These are phyloP conservation scores for Tetanocera ferruginea DNA, from an alignment of 2,888 invertebrate species.

Conservation along the genomic window DNA sequence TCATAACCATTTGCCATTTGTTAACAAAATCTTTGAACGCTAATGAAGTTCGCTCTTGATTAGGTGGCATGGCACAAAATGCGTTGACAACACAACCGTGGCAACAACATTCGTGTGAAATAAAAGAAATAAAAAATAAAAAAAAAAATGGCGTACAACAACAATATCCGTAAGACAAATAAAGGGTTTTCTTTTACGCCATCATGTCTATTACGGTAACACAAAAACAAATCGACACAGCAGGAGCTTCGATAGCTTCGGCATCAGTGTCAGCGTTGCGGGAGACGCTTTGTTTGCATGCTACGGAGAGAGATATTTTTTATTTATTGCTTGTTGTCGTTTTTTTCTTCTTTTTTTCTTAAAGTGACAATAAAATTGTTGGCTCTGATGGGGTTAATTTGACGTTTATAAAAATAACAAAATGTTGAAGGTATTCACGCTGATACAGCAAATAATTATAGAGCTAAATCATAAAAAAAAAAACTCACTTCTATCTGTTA, in stretches of 20 bases:
- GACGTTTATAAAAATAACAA: too few relatives aligned
- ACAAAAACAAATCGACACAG: constrained; percentile 24
- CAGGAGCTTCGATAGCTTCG: constrained; percentile 15
- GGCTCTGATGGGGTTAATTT: too few relatives aligned
- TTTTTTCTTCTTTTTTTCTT: neutral
- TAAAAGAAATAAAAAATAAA: neutral
- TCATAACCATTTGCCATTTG: constrained; percentile 28
- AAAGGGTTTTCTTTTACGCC: constrained; percentile 2
- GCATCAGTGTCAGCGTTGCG: constrained; percentile 13
- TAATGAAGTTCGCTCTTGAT: constrained; percentile 48
- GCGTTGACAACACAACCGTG: neutral
- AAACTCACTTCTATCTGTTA: too few relatives aligned
- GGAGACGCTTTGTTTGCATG: neutral
- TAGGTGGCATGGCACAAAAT: constrained; percentile 28
- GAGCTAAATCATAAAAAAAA: too few relatives aligned
- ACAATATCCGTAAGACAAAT: neutral
- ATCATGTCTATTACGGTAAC: neutral
- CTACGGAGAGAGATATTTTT: neutral
- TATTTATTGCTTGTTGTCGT: neutral
- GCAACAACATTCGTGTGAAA: neutral
- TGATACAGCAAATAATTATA: constrained; percentile 1
- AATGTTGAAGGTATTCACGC: neutral
- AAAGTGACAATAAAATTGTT: neutral
- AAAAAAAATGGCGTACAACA: neutral
- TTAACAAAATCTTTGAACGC: constrained; percentile 11